phyloP scores from a whole-genome alignment of 2,797 vertebrate species.

The Nothura maculosa region DNA sequence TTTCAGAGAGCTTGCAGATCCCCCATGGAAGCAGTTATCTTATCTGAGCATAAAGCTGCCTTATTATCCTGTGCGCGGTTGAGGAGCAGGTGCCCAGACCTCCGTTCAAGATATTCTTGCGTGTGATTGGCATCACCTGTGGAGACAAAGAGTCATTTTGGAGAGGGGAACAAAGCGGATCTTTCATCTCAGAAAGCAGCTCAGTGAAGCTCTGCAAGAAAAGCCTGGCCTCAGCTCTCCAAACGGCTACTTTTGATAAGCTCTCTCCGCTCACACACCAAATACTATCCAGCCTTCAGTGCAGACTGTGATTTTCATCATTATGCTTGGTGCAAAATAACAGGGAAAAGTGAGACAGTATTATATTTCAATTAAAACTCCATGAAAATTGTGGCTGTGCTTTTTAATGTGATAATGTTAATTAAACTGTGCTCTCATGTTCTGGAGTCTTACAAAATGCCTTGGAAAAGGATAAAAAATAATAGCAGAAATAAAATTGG shows the following conservation, averaged over 20 bases:
- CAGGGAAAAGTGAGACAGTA: not conserved
- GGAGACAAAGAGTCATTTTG: not conserved
- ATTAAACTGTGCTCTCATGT: conserved; percentile 65
- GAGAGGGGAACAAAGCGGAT: not conserved
- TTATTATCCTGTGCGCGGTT: not conserved
- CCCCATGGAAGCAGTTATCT: not conserved
- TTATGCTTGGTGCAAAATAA: not conserved
- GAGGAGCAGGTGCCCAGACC: conserved; percentile 37
- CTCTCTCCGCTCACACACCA: not conserved
- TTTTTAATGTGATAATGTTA: conserved; percentile 74
- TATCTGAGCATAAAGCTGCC: not conserved
- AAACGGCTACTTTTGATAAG: not conserved
- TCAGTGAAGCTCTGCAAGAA: not conserved
- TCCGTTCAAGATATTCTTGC: not conserved
- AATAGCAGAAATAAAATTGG: conserved; percentile 70
- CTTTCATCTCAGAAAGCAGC: not conserved
- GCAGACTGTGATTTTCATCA: not conserved
- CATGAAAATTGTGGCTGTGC: conserved; percentile 62
- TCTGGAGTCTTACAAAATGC: conserved; percentile 58
- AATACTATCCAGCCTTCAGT: not conserved
- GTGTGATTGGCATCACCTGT: conserved; percentile 13
- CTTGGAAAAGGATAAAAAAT: conserved; percentile 70
- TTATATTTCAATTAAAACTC: conserved; percentile 76
- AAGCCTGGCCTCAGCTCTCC: not conserved
- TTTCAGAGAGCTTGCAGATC: not conserved